Percentiles rank a stretch among this genome's conserved stretches.
Evolutionary conservation across 1,140 invertebrate genomes (phyloP).

Genomic region (Aphidius ervi): DNA sequence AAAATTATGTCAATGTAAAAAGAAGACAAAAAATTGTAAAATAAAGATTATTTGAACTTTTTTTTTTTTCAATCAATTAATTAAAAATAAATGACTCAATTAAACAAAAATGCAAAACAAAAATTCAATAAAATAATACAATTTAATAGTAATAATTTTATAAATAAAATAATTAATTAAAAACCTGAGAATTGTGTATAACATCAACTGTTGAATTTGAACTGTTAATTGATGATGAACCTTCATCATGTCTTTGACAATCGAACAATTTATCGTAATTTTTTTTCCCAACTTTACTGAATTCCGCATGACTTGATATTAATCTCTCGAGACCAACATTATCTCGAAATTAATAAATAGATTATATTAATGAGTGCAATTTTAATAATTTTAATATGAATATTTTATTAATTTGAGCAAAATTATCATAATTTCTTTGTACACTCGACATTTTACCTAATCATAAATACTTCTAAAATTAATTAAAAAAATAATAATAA

Average conservation of each 20-base stretch:
- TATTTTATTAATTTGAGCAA: conserved; percentile 59
- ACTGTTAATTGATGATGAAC: conserved; percentile 54
- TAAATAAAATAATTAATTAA: conserved; percentile 7
- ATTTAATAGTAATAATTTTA: not conserved
- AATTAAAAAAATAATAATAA: conserved; percentile 19
- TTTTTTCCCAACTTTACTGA: conserved; percentile 74
- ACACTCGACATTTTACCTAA: conserved; percentile 51
- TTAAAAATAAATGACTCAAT: not conserved
- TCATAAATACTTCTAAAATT: conserved; percentile 52
- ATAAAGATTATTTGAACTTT: no score
- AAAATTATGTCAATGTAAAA: no score
- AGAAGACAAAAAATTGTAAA: no score
- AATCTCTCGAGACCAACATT: conserved; percentile 62
- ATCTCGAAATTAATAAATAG: conserved; percentile 31
- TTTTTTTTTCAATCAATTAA: no score
- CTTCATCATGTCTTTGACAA: conserved; percentile 50
- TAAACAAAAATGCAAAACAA: conserved; percentile 34
- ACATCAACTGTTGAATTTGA: conserved; percentile 45
- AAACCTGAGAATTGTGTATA: conserved; percentile 42
- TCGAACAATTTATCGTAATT: conserved; percentile 71
- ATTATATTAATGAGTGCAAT: conserved; percentile 16
- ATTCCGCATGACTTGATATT: conserved; percentile 71
- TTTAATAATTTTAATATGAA: no score
- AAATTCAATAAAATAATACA: conserved; percentile 12
- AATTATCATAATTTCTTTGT: conserved; percentile 58